phyloP scores from a whole-genome alignment of 2,797 vertebrate species.

The Alosa sapidissima region DNA sequence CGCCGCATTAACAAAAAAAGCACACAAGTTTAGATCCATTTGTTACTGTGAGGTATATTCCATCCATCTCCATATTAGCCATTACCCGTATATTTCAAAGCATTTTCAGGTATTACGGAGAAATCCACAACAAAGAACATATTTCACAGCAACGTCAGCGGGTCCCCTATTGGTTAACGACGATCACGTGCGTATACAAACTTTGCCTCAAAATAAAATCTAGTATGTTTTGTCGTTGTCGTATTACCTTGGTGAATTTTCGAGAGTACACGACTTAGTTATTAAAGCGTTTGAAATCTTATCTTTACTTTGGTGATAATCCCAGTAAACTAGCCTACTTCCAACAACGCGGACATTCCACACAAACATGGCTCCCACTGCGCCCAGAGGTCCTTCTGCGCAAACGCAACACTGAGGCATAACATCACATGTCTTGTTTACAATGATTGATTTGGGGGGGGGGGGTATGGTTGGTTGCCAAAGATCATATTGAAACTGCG shows the following conservation, averaged over 20 bases:
- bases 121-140: conserved; percentile 70
- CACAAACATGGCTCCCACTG: conserved; percentile 7
- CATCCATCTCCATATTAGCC: neutral
- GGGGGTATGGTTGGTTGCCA: no score
- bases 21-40: neutral
- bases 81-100: neutral
- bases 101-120: conserved; percentile 45
- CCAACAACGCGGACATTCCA: neutral
- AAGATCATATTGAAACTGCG: no score
- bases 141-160: conserved; percentile 51
- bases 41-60: neutral
- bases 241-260: neutral
- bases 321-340: neutral
- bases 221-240: neutral
- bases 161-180: conserved; percentile 63
- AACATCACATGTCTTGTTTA: neutral
- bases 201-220: neutral
- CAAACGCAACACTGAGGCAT: neutral
- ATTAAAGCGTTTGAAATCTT: neutral
- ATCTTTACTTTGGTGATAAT: neutral
- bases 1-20: neutral
- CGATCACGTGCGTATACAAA: conserved; percentile 62
- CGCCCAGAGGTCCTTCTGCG: neutral
- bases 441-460: neutral
- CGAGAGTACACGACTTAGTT: neutral